These are phyloP conservation scores for Drosophila dunni DNA, from an alignment of 1,140 invertebrate species.

Conservation along the genomic window DNA sequence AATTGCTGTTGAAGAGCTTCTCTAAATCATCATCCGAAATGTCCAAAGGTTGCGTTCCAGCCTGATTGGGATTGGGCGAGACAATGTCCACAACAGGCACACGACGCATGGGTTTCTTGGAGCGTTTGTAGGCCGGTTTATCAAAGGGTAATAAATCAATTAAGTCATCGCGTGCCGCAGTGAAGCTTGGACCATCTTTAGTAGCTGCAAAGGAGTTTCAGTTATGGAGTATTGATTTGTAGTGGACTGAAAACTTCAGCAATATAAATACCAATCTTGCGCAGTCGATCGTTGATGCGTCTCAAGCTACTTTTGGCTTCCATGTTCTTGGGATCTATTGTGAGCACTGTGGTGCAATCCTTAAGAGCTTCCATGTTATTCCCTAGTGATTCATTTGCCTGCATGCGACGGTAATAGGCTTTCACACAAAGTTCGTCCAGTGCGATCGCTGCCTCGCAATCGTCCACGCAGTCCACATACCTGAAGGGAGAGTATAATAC, in stretches of 20 bases:
- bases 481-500: constrained; percentile 26
- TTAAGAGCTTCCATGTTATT: constrained; percentile 80
- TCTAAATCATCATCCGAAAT: constrained; percentile 83
- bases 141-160: constrained; percentile 86
- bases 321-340: constrained; percentile 75
- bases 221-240: background rate
- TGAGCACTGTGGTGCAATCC: constrained; percentile 76
- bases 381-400: constrained; percentile 77
- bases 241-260: background rate
- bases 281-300: constrained; percentile 68
- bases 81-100: constrained; percentile 86
- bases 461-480: constrained; percentile 69
- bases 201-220: constrained; percentile 49
- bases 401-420: constrained; percentile 83
- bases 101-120: constrained; percentile 86
- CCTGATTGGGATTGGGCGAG: constrained; percentile 61
- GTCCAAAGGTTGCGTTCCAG: constrained; percentile 57
- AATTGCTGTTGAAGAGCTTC: constrained; percentile 80
- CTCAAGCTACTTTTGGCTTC: constrained; percentile 73
- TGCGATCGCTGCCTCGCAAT: constrained; percentile 72
- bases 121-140: constrained; percentile 88
- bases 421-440: constrained; percentile 73
- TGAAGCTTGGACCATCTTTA: constrained; percentile 78
- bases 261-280: constrained; percentile 50
- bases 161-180: constrained; percentile 84